phyloP scores from a whole-genome alignment of 1,140 invertebrate genomes.

The Hycleus phaleratus region DNA sequence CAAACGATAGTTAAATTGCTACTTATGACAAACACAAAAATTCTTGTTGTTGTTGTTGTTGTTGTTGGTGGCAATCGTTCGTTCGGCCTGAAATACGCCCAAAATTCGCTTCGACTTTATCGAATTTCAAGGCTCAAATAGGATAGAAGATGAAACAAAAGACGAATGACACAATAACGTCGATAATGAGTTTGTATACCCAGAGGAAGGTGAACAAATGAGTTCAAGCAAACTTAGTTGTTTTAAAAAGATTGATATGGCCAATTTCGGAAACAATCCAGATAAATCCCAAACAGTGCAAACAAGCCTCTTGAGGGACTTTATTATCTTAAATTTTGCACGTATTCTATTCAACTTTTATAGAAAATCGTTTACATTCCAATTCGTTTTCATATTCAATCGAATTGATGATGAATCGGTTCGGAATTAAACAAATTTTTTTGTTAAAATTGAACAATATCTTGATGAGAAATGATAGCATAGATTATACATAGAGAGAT shows the following conservation, averaged over 20 bases:
- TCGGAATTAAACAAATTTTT: no score
- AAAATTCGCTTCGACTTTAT: no score
- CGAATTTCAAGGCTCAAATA: no score
- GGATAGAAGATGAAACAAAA: background rate
- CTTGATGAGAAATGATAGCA: no score
- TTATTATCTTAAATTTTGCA: slow-evolving; percentile 27
- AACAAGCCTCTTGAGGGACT: slow-evolving; percentile 20
- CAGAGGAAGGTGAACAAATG: slow-evolving; percentile 18
- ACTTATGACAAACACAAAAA: no score
- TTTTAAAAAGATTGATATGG: slow-evolving; percentile 22
- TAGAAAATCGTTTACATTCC: background rate
- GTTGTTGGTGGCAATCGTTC: no score
- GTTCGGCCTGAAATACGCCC: no score
- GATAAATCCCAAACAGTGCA: slow-evolving; percentile 22
- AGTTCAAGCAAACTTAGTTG: slow-evolving; percentile 13
- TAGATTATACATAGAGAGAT: no score
- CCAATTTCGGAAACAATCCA: slow-evolving; percentile 24
- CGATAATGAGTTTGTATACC: slow-evolving; percentile 19
- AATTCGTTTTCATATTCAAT: slow-evolving; percentile 7
- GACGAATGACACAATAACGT: slow-evolving; percentile 15
- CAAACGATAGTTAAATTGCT: slow-evolving; percentile 6
- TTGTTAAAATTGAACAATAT: no score
- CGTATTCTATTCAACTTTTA: slow-evolving; percentile 10
- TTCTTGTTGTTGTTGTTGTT: no score
- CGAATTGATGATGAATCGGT: background rate